A percentile compares a stretch with the other conserved stretches of the same genome.
phyloP scores from a whole-genome alignment of 2,888 invertebrate species.

The Philonicus albiceps region DNA sequence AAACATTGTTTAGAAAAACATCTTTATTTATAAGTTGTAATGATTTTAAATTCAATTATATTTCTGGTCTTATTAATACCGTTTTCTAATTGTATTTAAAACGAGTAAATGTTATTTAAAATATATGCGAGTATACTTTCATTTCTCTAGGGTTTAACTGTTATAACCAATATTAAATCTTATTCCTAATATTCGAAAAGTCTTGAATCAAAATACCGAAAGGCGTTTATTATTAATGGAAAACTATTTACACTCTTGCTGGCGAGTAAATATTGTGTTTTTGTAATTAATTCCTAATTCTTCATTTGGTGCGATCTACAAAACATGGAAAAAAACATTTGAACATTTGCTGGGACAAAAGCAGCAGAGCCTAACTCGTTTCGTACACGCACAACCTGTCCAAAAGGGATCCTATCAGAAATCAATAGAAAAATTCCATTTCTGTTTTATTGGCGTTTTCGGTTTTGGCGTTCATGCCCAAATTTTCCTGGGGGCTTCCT shows the following conservation, averaged over 20 bases:
- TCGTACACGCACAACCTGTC: background rate
- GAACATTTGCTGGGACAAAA: background rate
- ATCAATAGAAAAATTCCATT: conserved; percentile 15
- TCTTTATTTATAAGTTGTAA: no score
- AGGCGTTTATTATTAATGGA: background rate
- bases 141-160: no score
- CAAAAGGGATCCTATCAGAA: background rate
- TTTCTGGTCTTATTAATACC: no score
- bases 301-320: background rate
- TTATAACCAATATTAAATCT: background rate
- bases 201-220: background rate
- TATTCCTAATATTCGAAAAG: background rate
- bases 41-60: no score
- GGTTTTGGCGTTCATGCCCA: background rate
- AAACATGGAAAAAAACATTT: background rate
- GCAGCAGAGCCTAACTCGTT: background rate
- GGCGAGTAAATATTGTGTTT: background rate
- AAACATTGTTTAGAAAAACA: no score
- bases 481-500: background rate
- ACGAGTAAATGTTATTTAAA: no score
- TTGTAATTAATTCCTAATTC: background rate
- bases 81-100: no score
- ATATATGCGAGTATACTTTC: no score
- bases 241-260: background rate
- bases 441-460: conserved; percentile 10